Base-by-base conservation (phyloP, 2,888 invertebrate species). In the Lamellibrachia satsuma region DNA sequence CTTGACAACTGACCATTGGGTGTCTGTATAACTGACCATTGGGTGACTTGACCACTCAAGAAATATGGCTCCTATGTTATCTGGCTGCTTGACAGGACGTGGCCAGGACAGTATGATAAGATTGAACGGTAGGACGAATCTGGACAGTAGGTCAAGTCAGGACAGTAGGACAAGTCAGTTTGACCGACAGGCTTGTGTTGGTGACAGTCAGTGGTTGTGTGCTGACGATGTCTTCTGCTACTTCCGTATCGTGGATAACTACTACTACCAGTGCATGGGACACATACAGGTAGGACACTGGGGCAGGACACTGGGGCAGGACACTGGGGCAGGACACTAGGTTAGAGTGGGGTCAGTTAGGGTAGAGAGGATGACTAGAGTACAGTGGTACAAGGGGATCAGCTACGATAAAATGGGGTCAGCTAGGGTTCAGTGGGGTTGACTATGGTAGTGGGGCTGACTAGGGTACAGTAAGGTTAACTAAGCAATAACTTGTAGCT, bases 221-320 rank as follows among this genome's bases (percentile, higher is more conserved):
- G 22, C 75, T 52, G 94, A 94, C 57, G 95, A 95, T 90, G 93
- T 95, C 91, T 96, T 96, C 94, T 94, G 95, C 94, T 96, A 95
- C 93, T 96, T 95, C 94, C 94, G 94, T 93, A 96, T 96, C 60
- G 95, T 96, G 94, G 96, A 96, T 93, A 95, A 96, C 93, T 96
- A 96, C 93, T 96, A 96, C 94, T 96, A 96, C 94, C 95, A 95
- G 91, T 93, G 95, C n/a, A 95, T 96, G 2, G 95, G 15, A 75
- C 75, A 75, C 22, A n/a, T 75, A 27, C 27, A 22, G 92, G 60
- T 39, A 60, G 55, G n/a, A 15, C 57, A 55, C 39, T 27, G 57
- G 27, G 57, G n/a, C n/a, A 55, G 52, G 57, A 27, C 51, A 52
- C n/a, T 57, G 27, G 60, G 57, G n/a, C n/a, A 55, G 55, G 57